Conservation (phyloP, 30 jellyfish, hydroid and myxozoan species). For the Chironex yamaguchii region DNA sequence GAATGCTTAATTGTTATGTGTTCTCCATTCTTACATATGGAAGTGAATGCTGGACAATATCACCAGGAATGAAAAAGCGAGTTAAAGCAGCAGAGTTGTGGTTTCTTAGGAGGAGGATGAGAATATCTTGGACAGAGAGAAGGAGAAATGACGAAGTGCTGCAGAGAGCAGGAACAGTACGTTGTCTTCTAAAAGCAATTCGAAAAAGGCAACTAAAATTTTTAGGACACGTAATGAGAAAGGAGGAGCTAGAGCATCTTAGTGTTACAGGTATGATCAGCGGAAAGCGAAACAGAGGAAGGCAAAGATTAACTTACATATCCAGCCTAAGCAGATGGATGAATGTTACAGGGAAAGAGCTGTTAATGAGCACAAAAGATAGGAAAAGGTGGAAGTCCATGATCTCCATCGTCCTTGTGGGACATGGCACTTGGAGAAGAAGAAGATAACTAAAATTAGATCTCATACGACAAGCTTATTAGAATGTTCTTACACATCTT, state of each 20-base stretch:
- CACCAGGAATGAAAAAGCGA: background rate
- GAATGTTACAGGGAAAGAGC: too few relatives aligned
- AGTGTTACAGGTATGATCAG: conserved; percentile 1
- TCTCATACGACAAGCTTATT: too few relatives aligned
- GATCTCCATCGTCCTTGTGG: too few relatives aligned
- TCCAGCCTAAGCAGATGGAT: too few relatives aligned
- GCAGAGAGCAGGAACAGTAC: background rate
- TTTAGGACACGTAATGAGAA: conserved; percentile 16
- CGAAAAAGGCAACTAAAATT: too few relatives aligned
- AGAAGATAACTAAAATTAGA: too few relatives aligned
- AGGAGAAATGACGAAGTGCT: conserved; percentile 7
- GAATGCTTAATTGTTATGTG: conserved; percentile 14
- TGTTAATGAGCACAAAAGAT: too few relatives aligned
- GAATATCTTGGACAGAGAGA: conserved; percentile 16
- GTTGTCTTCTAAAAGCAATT: too few relatives aligned
- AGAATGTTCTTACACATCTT: too few relatives aligned
- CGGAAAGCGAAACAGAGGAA: conserved; percentile 19
- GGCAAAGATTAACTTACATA: conserved; percentile 6
- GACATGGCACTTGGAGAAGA: too few relatives aligned
- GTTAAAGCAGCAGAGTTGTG: conserved; percentile 16
- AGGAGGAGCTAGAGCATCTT: background rate
- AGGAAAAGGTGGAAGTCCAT: too few relatives aligned
- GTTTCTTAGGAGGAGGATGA: conserved; percentile 9
- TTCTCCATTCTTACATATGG: conserved; percentile 14
- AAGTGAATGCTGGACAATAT: conserved; percentile 26